Base-by-base conservation (phyloP, 1,140 invertebrate species). In the Bacillus rossius region DNA sequence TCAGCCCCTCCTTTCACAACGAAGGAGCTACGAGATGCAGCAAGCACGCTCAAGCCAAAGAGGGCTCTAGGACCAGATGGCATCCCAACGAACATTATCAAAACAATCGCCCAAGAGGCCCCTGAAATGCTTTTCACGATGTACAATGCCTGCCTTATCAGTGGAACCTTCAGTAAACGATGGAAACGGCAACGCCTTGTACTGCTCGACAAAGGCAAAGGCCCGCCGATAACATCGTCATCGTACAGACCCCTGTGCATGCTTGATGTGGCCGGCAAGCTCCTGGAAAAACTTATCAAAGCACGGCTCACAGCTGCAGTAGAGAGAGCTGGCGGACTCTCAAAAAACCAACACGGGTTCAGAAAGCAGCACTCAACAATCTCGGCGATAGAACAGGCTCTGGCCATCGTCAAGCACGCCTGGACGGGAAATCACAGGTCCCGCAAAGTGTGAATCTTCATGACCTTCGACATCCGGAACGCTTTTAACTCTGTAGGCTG, bases 391-490 rank as follows among this genome's bases (percentile, higher is more conserved):
- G 65, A 34, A 34, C 29, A 34, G 10, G 29, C 10, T 10, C 4
- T 34, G 29, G 5, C 4, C 5, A 34, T 10, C 4, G 29, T 34
- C 29, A 34, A 34, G 4, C 4, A 4, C 5, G 29, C 29, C 29
- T 34, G 29, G 29, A 34, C 29, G 10, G 29, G 29, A 4, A 4
- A 34, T 7, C 29, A 34, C 4, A 34, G 29, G 4, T 4, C 61
- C 10, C 29, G 48, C 20, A 7, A 13, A 23, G 13, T 45, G 20
- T 14, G 20, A 37, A 17, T 61, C 3, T 25, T 64, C 19, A 55
- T 60, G 19, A 66, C 65, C 0, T 34, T 68, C 3, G 67, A 68
- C 47, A 57, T 65, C 3, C 59, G 49, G 50, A 67, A 67, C 49
- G 67, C 64, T 17, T 64, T 66, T 29, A 68, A 68, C 40, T 63